These are phyloP conservation scores for Typhlichthys eigenmanni DNA, from an alignment of 2,797 vertebrate species.

Conservation along the genomic window DNA sequence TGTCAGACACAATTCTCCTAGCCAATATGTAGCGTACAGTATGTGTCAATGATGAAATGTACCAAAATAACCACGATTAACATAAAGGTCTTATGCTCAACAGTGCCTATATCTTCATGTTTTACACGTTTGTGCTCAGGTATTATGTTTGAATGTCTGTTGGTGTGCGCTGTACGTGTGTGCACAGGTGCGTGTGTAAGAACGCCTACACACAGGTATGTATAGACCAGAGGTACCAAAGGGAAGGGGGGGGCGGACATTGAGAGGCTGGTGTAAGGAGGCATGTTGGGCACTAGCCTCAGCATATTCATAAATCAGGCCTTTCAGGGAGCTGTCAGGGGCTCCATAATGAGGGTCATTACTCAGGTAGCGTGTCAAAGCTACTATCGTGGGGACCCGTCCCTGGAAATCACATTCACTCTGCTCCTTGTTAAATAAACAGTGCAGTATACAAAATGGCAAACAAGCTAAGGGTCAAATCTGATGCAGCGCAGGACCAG, in stretches of 20 bases:
- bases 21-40: too few relatives aligned
- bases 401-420: slow-evolving; percentile 97
- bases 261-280: slow-evolving; percentile 49
- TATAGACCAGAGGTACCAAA: slow-evolving; percentile 59
- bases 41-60: too few relatives aligned
- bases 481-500: slow-evolving; percentile 94
- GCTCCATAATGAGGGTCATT: slow-evolving; percentile 99
- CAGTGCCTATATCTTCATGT: too few relatives aligned
- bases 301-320: slow-evolving; percentile 99
- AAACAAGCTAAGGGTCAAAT: slow-evolving; percentile 99
- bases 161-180: slow-evolving; percentile 14
- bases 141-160: neutral
- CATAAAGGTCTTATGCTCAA: too few relatives aligned
- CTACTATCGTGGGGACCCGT: slow-evolving; percentile 98
- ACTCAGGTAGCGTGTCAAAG: slow-evolving; percentile 99
- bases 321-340: slow-evolving; percentile 97
- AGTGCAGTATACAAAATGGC: slow-evolving; percentile 99
- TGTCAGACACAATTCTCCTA: neutral
- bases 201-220: slow-evolving; percentile 65
- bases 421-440: slow-evolving; percentile 99
- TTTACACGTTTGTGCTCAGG: neutral
- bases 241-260: slow-evolving; percentile 57
- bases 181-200: neutral
- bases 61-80: too few relatives aligned
- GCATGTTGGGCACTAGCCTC: slow-evolving; percentile 80